Conservation (phyloP, 2,888 invertebrate genomes). For the Mythimna pallens region DNA sequence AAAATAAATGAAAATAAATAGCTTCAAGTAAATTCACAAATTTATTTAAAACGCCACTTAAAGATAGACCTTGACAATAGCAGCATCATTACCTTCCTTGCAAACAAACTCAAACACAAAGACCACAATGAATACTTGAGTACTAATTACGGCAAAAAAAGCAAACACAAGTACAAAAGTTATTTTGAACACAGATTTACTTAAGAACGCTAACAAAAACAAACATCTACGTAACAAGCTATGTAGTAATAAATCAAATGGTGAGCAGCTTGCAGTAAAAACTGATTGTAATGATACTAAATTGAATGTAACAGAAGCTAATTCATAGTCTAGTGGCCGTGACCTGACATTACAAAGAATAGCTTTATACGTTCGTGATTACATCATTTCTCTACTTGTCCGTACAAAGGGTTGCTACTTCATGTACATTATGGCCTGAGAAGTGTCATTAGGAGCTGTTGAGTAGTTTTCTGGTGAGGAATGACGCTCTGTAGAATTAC, state of each 20-base stretch:
- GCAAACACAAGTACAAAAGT: not conserved
- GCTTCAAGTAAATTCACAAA: constrained; percentile 2
- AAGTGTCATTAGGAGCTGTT: constrained; percentile 45
- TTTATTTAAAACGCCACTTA: constrained; percentile 4
- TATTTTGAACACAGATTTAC: constrained; percentile 16
- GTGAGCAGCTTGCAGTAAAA: constrained; percentile 60
- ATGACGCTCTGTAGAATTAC: constrained; percentile 20
- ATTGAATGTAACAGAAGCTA: constrained; percentile 70
- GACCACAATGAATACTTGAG: constrained; percentile 31
- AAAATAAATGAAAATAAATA: not conserved
- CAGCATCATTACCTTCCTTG: constrained; percentile 20
- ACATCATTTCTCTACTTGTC: constrained; percentile 43
- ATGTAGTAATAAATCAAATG: constrained; percentile 57
- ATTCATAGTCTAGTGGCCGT: constrained; percentile 65
- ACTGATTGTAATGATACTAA: constrained; percentile 69
- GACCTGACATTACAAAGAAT: constrained; percentile 61
- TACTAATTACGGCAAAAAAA: constrained; percentile 14
- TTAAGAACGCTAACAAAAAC: constrained; percentile 30
- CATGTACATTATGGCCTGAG: constrained; percentile 33
- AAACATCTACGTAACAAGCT: constrained; percentile 10
- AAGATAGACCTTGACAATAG: constrained; percentile 19
- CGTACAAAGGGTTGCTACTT: constrained; percentile 42
- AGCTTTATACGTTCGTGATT: constrained; percentile 48
- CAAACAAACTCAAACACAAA: constrained; percentile 21
- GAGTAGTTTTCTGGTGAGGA: constrained; percentile 12